Percentiles rank a stretch among this genome's conserved stretches.
phyloP scores from a whole-genome alignment of 2,113 vertebrate species.

The Neogale vison region DNA sequence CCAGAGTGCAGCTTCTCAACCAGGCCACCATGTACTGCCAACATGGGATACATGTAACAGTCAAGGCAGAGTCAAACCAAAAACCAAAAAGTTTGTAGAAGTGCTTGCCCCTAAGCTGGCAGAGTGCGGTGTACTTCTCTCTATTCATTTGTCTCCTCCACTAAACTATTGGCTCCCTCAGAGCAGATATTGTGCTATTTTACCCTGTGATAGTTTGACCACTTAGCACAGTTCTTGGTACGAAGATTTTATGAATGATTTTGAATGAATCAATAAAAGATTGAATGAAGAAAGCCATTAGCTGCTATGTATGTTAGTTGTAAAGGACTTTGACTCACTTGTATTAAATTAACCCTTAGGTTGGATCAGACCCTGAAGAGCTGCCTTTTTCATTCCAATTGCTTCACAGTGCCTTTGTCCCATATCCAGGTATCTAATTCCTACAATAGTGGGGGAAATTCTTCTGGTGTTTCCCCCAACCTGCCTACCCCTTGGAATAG shows the following conservation, averaged over 20 bases:
- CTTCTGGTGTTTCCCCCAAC: neutral
- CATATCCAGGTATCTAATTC: neutral
- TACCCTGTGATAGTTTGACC: neutral
- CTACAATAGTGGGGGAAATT: neutral
- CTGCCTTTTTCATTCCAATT: neutral
- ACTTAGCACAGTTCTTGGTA: neutral
- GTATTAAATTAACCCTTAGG: neutral
- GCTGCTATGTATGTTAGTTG: neutral
- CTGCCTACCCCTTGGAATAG: neutral
- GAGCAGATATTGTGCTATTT: neutral
- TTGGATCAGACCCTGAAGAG: neutral
- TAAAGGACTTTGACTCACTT: neutral
- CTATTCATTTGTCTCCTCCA: neutral
- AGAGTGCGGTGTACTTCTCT: neutral
- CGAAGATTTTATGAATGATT: neutral
- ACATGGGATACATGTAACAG: no score
- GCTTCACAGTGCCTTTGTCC: neutral
- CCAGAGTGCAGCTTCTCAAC: neutral
- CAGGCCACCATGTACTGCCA: neutral
- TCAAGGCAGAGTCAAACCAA: neutral
- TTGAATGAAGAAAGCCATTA: neutral
- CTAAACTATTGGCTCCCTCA: neutral
- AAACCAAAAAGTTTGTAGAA: neutral
- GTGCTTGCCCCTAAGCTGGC: fast-evolving
- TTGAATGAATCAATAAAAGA: neutral